A percentile compares a stretch with the other conserved stretches of the same genome.
These are phyloP conservation scores for Syngnathus typhle DNA, from an alignment of 2,113 vertebrate species.

Conservation along the genomic window DNA sequence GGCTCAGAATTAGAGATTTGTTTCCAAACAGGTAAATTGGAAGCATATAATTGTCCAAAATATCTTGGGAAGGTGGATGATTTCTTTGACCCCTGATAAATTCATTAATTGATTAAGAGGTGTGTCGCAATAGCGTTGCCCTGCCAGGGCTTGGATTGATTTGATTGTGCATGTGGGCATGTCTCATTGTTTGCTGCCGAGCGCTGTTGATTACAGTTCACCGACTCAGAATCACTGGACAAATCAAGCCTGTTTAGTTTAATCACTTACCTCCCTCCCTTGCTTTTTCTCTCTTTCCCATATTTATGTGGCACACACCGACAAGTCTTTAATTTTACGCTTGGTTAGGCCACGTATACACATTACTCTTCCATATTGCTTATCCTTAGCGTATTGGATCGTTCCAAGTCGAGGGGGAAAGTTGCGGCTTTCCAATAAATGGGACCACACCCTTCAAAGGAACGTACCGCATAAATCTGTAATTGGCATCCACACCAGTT, in stretches of 20 bases:
- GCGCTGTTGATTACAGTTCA: slow-evolving; percentile 37
- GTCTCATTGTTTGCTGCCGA: slow-evolving; percentile 36
- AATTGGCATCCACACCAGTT: slow-evolving; percentile 26
- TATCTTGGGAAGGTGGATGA: not conserved
- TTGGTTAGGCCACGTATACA: slow-evolving; percentile 49
- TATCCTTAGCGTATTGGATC: slow-evolving; percentile 44
- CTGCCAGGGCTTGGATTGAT: not conserved
- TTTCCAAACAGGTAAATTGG: not conserved
- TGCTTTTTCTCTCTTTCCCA: slow-evolving; percentile 18
- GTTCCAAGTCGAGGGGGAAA: slow-evolving; percentile 30
- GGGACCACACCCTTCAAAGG: slow-evolving; percentile 32
- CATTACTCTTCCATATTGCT: slow-evolving; percentile 54
- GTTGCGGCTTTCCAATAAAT: slow-evolving; percentile 44
- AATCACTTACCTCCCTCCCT: slow-evolving; percentile 26
- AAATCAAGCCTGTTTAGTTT: slow-evolving; percentile 43
- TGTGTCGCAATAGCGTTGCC: not conserved
- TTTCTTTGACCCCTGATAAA: not conserved
- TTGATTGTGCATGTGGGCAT: slow-evolving; percentile 2
- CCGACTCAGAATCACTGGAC: slow-evolving; percentile 28
- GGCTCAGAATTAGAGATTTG: not conserved
- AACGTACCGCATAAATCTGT: slow-evolving; percentile 35
- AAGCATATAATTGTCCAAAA: not conserved
- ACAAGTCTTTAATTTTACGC: slow-evolving; percentile 68
- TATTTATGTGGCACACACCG: slow-evolving; percentile 57
- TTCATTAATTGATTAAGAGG: not conserved